phyloP scores from a whole-genome alignment of 2,888 invertebrate species.

The Minunthozetes semirufus region DNA sequence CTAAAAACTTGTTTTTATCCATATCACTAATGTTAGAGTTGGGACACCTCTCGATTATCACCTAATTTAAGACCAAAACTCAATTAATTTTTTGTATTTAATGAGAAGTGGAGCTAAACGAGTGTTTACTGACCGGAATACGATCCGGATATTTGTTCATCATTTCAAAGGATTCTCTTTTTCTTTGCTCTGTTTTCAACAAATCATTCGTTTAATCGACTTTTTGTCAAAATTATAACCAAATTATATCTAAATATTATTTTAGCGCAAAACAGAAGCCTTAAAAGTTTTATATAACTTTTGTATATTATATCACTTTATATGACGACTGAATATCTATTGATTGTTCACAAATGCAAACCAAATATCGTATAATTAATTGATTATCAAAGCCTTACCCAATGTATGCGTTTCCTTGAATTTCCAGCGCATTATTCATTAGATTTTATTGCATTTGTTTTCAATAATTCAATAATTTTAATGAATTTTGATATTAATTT shows the following conservation, averaged over 20 bases:
- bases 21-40: constrained; percentile 49
- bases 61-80: constrained; percentile 44
- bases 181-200: constrained; percentile 37
- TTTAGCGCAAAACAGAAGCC: not conserved
- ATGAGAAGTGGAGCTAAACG: not conserved
- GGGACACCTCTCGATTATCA: constrained; percentile 51
- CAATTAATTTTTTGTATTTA: not conserved
- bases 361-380: not conserved
- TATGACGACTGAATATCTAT: not conserved
- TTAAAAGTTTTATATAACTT: not conserved
- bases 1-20: constrained; percentile 51
- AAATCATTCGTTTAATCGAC: not conserved
- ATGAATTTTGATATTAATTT: no score
- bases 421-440: constrained; percentile 14
- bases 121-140: constrained; percentile 39
- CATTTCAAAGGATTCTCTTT: constrained; percentile 38
- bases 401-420: constrained; percentile 11
- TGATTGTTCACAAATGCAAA: not conserved
- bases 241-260: not conserved
- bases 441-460: not conserved
- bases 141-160: constrained; percentile 40
- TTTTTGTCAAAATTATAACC: no score
- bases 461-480: no score
- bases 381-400: not conserved
- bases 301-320: not conserved